Conservation (phyloP, 2,888 invertebrate species). For the Deilephila elpenor region DNA sequence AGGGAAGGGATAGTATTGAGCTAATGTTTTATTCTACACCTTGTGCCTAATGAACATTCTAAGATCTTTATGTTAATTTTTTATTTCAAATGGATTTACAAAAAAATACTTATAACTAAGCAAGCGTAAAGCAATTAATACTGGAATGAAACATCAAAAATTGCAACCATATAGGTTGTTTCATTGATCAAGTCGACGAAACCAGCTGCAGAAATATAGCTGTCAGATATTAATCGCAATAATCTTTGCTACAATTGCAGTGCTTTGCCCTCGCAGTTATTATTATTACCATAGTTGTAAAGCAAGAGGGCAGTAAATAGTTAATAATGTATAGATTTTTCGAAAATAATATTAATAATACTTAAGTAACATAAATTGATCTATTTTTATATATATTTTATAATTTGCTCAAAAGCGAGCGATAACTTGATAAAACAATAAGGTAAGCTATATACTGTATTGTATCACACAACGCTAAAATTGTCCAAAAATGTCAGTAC, state of each 20-base stretch:
- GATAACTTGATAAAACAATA: constrained; percentile 22
- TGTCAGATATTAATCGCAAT: not conserved
- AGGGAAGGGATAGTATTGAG: constrained; percentile 53
- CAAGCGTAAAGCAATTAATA: constrained; percentile 49
- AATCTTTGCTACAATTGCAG: not conserved
- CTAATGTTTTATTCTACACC: constrained; percentile 41
- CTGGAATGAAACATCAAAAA: constrained; percentile 45
- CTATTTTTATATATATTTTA: not conserved
- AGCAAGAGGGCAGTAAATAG: not conserved
- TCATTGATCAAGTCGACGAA: not conserved
- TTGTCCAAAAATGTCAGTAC: constrained; percentile 24
- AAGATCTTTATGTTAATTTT: constrained; percentile 33
- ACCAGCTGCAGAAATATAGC: not conserved
- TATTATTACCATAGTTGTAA: not conserved
- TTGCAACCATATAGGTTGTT: not conserved
- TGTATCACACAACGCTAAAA: constrained; percentile 10
- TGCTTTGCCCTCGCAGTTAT: not conserved
- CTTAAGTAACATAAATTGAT: not conserved
- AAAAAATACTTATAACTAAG: constrained; percentile 29
- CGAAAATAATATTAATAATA: not conserved
- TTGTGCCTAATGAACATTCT: constrained; percentile 33
- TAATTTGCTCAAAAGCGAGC: constrained; percentile 12
- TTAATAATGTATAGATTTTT: not conserved
- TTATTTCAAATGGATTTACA: constrained; percentile 35
- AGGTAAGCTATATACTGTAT: constrained; percentile 31